Conservation (phyloP, 2,888 invertebrate genomes). For the Acleris sparsana region DNA sequence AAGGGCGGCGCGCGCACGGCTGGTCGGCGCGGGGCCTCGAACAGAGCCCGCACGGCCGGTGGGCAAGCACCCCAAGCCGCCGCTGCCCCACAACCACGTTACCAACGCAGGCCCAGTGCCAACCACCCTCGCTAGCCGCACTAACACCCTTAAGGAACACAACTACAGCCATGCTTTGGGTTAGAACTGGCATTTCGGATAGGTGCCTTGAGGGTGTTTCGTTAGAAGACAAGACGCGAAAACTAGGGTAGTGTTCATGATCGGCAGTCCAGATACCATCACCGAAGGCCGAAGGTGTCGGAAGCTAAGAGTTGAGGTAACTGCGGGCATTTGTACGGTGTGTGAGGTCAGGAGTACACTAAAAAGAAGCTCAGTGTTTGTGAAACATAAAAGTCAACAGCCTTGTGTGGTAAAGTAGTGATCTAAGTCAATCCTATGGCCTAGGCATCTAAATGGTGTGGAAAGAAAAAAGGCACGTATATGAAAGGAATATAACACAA, state of each 20-base stretch:
- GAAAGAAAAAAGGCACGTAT: constrained; percentile 79
- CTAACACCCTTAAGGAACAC: constrained; percentile 70
- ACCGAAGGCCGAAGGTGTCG: constrained; percentile 78
- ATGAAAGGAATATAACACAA: constrained; percentile 65
- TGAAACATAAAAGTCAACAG: constrained; percentile 81
- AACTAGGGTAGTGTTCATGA: constrained; percentile 70
- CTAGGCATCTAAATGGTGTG: constrained; percentile 82
- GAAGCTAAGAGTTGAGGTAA: constrained; percentile 83
- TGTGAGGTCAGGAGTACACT: constrained; percentile 82
- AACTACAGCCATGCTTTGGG: constrained; percentile 14
- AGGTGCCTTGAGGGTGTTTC: constrained; percentile 71
- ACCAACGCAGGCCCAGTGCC: constrained; percentile 60
- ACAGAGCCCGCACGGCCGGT: constrained; percentile 82
- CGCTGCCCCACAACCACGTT: constrained; percentile 81
- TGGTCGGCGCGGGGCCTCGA: constrained; percentile 74
- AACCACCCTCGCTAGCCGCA: constrained; percentile 67
- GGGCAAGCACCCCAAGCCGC: constrained; percentile 77
- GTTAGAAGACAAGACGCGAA: constrained; percentile 56
- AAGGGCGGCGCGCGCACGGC: constrained; percentile 77
- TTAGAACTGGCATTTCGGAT: neutral
- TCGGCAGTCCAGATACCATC: constrained; percentile 64
- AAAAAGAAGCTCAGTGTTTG: constrained; percentile 82
- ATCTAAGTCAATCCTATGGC: constrained; percentile 81
- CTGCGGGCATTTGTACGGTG: constrained; percentile 83
- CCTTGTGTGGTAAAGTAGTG: constrained; percentile 81